Base-by-base conservation (phyloP, 1,140 invertebrate species). In the Goniozus legneri region DNA sequence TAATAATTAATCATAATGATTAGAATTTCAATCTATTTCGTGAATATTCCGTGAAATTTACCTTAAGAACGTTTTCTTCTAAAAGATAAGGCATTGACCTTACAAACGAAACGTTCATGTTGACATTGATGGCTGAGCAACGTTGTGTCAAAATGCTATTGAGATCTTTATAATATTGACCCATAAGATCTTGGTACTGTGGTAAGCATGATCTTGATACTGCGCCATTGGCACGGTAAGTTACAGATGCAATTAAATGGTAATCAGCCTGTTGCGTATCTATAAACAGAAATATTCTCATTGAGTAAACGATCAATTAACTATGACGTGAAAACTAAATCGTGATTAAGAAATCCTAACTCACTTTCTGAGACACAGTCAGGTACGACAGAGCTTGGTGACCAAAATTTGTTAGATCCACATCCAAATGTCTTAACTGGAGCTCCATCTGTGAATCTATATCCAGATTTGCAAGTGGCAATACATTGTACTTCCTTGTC, bases 201-300 rank as follows among this genome's bases (percentile, higher is more conserved):
- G 84, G 80, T 20, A 96, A 74, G 67, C 95, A 97, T 19, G 84
- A 79, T 42, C 81, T 80, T 1, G 89, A 86, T 3, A 96, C 89
- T 12, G 89, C 91, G 10, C 91, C 92, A 52, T 93, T 89, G 8
- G 92, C 88, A 45, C 92, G 79, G 70, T 98, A 98, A 20, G 84
- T 87, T 1, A 97, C 83, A n/a, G 85, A 83, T 2, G 92, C 87
- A 1, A 89, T 84, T 0, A 97, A 89, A 61, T 97, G 91, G 61
- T 97, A 98, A 48, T 87, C 88, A 8, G 91, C 93, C 80, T 92
- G 91, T 72, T 94, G 89, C 12, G 90, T 94, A 73, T 94, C 86
- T 88, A 57, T 30, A 73, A 76, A 68, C n/a, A n/a, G n/a, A n/a
- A n/a, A n/a, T n/a, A n/a, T n/a, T n/a, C n/a, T n/a, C n/a, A n/a